A percentile compares a stretch with the other conserved stretches of the same genome.
Evolutionary conservation across 2,113 vertebrate species (phyloP).

Genomic region (Propithecus coquereli): DNA sequence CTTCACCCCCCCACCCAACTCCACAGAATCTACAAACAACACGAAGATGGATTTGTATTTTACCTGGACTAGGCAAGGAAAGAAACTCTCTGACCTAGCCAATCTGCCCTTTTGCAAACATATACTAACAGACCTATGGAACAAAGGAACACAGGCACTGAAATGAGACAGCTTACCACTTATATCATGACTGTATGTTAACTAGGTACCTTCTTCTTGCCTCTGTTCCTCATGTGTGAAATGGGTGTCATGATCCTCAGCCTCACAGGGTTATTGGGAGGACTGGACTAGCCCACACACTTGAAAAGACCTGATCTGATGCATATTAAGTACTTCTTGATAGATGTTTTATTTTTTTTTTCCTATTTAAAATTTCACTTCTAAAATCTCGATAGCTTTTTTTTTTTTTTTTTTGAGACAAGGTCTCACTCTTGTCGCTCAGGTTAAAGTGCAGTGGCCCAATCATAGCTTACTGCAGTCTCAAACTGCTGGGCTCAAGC

Average conservation of each 20-base stretch:
- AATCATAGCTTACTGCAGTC: neutral
- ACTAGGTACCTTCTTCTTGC: neutral
- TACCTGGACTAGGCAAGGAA: neutral
- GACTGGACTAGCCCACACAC: neutral
- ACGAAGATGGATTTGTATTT: neutral
- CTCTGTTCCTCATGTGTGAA: neutral
- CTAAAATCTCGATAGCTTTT: neutral
- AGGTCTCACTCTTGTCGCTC: neutral
- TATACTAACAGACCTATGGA: neutral
- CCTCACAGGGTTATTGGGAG: neutral
- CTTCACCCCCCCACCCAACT: neutral
- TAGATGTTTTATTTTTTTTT: neutral
- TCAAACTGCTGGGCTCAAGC: neutral
- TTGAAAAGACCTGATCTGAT: neutral
- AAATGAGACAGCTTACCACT: neutral
- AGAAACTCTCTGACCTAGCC: neutral
- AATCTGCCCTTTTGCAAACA: neutral
- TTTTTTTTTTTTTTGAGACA: neutral
- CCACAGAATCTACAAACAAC: neutral
- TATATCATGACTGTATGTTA: neutral
- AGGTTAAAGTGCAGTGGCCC: neutral
- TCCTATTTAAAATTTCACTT: neutral
- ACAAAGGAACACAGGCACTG: neutral
- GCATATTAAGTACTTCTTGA: neutral
- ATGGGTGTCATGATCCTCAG: neutral